Evolutionary conservation across 2,113 vertebrate species (phyloP).

Genomic region (Caranx ignobilis): DNA sequence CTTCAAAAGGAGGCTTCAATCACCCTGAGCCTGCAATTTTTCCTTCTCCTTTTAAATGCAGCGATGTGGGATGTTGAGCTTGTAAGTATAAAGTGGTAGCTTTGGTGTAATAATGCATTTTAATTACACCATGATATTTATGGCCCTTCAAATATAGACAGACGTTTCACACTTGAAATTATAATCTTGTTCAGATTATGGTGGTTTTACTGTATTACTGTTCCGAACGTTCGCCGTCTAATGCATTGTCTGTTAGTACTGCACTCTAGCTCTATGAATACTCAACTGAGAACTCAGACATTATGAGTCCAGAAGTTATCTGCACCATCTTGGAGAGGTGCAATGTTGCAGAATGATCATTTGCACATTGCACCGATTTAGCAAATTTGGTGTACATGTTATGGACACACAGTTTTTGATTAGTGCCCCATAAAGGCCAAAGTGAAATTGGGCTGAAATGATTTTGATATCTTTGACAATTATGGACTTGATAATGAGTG

Average conservation of each 20-base stretch:
- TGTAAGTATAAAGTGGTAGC: conserved; percentile 10
- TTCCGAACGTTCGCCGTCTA: conserved; percentile 13
- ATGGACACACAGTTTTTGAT: no score
- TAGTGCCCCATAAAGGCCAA: neutral
- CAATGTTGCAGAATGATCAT: neutral
- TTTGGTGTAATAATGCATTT: conserved; percentile 31
- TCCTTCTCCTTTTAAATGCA: conserved; percentile 26
- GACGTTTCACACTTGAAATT: conserved; percentile 15
- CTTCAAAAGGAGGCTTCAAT: conserved; percentile 56
- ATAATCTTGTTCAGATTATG: conserved; percentile 5
- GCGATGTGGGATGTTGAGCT: conserved; percentile 14
- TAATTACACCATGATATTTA: conserved; percentile 24
- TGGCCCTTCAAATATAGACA: conserved; percentile 9
- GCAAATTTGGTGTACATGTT: no score
- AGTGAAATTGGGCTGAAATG: neutral
- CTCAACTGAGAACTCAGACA: neutral
- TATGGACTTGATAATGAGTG: neutral
- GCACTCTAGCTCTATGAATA: neutral
- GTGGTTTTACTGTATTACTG: neutral
- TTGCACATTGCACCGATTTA: neutral
- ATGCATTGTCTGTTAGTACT: neutral
- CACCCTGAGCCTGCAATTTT: conserved; percentile 32
- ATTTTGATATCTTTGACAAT: neutral
- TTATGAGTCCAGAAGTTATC: neutral
- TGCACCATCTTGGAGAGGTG: neutral